Evolutionary conservation across 2,888 invertebrate species (phyloP).

Genomic region (Selenia dentaria): DNA sequence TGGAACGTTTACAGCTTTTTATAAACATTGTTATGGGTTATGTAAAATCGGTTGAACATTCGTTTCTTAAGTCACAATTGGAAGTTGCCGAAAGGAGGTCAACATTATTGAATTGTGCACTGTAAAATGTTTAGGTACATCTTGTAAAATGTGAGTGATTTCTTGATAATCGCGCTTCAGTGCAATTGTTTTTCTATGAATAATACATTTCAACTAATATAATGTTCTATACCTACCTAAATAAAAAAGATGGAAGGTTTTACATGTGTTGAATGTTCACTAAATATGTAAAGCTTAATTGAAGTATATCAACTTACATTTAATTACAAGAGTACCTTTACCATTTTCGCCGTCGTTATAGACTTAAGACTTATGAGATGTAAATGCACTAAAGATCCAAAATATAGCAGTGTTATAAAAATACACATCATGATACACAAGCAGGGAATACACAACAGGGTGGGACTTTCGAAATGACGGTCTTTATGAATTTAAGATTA

Average conservation of each 20-base stretch:
- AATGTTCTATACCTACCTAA: too few species aligned
- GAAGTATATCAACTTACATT: too few species aligned
- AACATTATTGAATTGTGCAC: constrained; percentile 21
- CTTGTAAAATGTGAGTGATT: too few species aligned
- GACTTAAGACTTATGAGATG: constrained; percentile 21
- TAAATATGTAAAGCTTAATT: too few species aligned
- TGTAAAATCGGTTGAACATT: constrained; percentile 26
- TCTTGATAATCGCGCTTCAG: too few species aligned
- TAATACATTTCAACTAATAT: too few species aligned
- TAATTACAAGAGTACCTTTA: too few species aligned
- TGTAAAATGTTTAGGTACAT: constrained; percentile 14
- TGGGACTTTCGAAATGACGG: constrained; percentile 59
- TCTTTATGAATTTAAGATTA: constrained; percentile 73
- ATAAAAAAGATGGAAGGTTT: too few species aligned
- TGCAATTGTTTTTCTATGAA: too few species aligned
- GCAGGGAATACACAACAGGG: constrained; percentile 70
- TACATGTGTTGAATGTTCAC: too few species aligned
- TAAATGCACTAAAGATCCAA: constrained; percentile 14
- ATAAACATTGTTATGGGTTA: constrained; percentile 29
- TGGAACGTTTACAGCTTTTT: constrained; percentile 27
- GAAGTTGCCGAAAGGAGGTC: constrained; percentile 30
- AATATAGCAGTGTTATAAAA: constrained; percentile 12
- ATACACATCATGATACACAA: constrained; percentile 38
- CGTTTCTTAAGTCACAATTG: constrained; percentile 19
- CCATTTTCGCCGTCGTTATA: constrained; percentile 8